A percentile compares a stretch with the other conserved stretches of the same genome.
These are phyloP conservation scores for Thereva unica DNA, from an alignment of 2,888 invertebrate genomes.

Conservation along the genomic window DNA sequence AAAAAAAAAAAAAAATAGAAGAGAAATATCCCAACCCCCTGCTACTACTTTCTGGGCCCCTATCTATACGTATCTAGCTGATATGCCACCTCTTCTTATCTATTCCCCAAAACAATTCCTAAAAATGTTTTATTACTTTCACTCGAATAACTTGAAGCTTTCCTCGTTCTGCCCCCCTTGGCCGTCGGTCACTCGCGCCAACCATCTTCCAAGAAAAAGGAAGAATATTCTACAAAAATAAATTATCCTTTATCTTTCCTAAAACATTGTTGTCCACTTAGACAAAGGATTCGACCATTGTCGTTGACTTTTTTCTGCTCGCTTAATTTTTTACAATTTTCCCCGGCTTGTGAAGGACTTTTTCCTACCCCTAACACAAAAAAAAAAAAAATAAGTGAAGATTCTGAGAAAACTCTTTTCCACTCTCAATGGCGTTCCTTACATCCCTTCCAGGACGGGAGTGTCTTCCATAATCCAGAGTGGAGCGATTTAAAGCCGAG, in stretches of 20 bases:
- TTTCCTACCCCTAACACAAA: neutral
- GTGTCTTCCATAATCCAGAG: conserved; percentile 28
- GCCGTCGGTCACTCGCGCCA: too few species aligned
- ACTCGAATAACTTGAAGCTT: conserved; percentile 28
- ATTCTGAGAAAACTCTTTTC: conserved; percentile 6
- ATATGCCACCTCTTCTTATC: conserved; percentile 4
- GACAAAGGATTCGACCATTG: conserved; percentile 22
- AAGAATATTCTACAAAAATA: conserved; percentile 28
- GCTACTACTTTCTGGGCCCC: too few species aligned
- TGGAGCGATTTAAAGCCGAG: conserved; percentile 50
- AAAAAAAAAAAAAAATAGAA: too few species aligned
- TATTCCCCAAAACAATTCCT: conserved; percentile 27
- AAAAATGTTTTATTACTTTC: conserved; percentile 33
- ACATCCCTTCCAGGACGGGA: conserved; percentile 18
- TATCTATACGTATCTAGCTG: too few species aligned
- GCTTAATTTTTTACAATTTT: conserved; percentile 36
- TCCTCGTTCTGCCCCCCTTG: neutral
- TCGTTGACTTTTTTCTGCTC: conserved; percentile 30
- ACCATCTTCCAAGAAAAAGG: neutral
- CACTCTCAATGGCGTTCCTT: conserved; percentile 20
- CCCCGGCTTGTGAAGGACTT: conserved; percentile 23
- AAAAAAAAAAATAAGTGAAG: too few species aligned
- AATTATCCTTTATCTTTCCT: conserved; percentile 31
- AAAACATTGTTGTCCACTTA: conserved; percentile 35
- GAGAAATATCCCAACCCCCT: too few species aligned